A percentile compares a stretch with the other conserved stretches of the same genome.
These are phyloP conservation scores for Cygnus atratus DNA, from an alignment of 2,113 vertebrate genomes.

Conservation along the genomic window DNA sequence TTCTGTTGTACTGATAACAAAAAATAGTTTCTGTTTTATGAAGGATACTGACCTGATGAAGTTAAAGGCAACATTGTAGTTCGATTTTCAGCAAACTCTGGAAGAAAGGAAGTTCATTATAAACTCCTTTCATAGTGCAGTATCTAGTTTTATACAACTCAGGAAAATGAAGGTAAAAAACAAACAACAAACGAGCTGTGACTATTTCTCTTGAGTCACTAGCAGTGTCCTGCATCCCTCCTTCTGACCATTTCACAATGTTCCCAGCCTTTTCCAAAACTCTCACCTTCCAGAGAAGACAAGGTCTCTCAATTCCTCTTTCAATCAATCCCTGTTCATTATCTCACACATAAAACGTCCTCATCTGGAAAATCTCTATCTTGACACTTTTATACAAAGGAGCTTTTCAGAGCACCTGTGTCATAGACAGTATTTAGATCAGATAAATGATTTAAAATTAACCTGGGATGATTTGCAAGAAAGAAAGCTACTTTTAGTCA, in stretches of 20 bases:
- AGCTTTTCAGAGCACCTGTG: background rate
- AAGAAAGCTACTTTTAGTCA: background rate
- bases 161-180: background rate
- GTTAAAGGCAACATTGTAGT: background rate
- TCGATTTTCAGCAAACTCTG: background rate
- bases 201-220: background rate
- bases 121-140: background rate
- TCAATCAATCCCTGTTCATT: background rate
- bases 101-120: background rate
- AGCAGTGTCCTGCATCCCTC: background rate
- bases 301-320: background rate
- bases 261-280: background rate
- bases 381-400: background rate
- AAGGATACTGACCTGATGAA: slow-evolving; percentile 1
- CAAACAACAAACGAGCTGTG: background rate
- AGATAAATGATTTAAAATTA: background rate
- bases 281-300: background rate
- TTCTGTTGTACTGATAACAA: background rate
- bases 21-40: background rate
- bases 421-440: background rate
- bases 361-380: background rate
- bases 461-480: background rate
- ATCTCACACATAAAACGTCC: background rate
- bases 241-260: background rate
- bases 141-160: background rate